phyloP scores from a whole-genome alignment of 2,888 invertebrate genomes.

The Epistrophe grossulariae region DNA sequence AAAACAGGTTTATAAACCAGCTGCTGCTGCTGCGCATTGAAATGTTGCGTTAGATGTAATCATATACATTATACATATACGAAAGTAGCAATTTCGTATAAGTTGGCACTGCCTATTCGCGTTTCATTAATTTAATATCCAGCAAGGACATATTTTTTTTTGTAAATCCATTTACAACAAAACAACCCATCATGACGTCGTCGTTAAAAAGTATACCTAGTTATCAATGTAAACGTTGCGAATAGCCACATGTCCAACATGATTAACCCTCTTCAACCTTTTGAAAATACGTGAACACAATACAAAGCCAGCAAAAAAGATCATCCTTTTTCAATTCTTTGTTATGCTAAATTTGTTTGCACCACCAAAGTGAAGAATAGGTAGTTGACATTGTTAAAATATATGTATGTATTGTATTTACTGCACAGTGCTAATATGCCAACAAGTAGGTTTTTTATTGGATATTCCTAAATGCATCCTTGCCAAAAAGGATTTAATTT shows the following conservation, averaged over 20 bases:
- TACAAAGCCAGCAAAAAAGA: constrained; percentile 30
- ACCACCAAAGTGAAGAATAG: constrained; percentile 23
- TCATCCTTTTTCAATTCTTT: constrained; percentile 54
- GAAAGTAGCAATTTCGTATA: constrained; percentile 40
- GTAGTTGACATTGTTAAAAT: background rate
- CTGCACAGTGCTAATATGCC: constrained; percentile 8
- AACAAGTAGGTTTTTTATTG: background rate
- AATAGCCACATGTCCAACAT: constrained; percentile 45
- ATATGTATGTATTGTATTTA: background rate
- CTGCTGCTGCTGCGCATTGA: constrained; percentile 34
- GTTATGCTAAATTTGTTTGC: constrained; percentile 54
- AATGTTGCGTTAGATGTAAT: constrained; percentile 35
- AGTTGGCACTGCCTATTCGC: background rate
- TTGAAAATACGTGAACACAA: constrained; percentile 22
- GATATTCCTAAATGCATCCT: background rate
- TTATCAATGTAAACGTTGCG: constrained; percentile 26
- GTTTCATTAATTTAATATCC: constrained; percentile 29
- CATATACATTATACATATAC: no score
- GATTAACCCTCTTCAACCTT: constrained; percentile 39
- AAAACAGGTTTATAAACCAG: constrained; percentile 19
- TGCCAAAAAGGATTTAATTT: background rate
- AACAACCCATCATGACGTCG: constrained; percentile 32
- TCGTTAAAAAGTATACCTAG: background rate
- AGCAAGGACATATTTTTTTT: constrained; percentile 29
- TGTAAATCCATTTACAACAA: constrained; percentile 16